Conservation (phyloP, 2,888 invertebrate genomes). For the Amorpha juglandis region DNA sequence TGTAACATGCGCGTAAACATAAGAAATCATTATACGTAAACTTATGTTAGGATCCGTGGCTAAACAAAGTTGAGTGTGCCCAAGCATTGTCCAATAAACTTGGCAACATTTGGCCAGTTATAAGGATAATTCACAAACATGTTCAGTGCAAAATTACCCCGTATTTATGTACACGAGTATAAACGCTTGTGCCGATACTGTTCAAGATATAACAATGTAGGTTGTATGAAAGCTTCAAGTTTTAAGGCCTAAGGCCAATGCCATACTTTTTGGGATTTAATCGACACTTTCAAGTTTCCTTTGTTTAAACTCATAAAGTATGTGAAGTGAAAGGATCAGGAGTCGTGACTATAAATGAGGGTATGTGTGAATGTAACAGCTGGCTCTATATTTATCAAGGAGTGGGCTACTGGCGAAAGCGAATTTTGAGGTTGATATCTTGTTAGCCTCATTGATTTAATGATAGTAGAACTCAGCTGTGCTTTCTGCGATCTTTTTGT, state of each 20-base stretch:
- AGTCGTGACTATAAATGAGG: conserved; percentile 7
- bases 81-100: too few species aligned
- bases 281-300: conserved; percentile 11
- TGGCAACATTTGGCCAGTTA: too few species aligned
- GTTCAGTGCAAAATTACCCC: too few species aligned
- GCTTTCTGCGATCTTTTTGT: too few species aligned
- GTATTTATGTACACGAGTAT: too few species aligned
- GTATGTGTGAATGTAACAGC: not conserved
- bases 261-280: conserved; percentile 39
- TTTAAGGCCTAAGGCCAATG: conserved; percentile 37
- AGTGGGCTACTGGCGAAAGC: not conserved
- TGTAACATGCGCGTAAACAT: too few species aligned
- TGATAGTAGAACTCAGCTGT: not conserved
- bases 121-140: too few species aligned
- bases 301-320: conserved; percentile 12
- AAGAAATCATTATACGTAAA: too few species aligned
- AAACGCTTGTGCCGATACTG: conserved; percentile 41
- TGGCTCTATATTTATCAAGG: not conserved
- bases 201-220: conserved; percentile 51
- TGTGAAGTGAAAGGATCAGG: conserved; percentile 18
- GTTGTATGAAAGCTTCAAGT: conserved; percentile 47
- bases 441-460: not conserved
- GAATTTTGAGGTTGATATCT: not conserved
- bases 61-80: too few species aligned
- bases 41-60: too few species aligned